phyloP scores from a whole-genome alignment of 2,797 vertebrate genomes.

The Myiothlypis coronata region DNA sequence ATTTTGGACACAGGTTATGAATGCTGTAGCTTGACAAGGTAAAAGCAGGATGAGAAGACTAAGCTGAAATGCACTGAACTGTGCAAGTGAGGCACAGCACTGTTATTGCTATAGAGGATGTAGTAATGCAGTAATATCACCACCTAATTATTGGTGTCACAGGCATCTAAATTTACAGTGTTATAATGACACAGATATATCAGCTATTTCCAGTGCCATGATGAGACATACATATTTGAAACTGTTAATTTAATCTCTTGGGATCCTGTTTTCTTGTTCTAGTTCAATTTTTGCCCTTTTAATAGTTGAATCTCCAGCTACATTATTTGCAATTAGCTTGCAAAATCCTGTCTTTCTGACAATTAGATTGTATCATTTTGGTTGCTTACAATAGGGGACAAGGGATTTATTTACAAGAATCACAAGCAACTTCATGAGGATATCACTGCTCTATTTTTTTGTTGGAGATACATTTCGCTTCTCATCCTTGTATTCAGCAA shows the following conservation, averaged over 20 bases:
- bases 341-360: neutral
- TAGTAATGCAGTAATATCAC: neutral
- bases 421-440: neutral
- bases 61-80: neutral
- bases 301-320: neutral
- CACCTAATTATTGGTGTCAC: neutral
- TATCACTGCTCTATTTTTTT: neutral
- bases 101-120: neutral
- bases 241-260: constrained; percentile 15
- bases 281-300: neutral
- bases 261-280: neutral
- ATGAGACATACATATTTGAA: neutral
- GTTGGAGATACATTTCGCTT: neutral
- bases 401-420: neutral
- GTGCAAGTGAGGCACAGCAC: neutral
- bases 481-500: neutral
- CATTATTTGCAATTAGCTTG: neutral
- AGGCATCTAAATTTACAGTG: neutral
- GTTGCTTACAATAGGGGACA: neutral
- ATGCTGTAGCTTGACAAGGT: neutral
- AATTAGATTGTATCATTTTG: neutral
- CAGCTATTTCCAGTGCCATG: neutral
- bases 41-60: neutral
- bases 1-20: neutral
- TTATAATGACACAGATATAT: neutral